These are phyloP conservation scores for Lepidothrix coronata DNA, from an alignment of 2,113 vertebrate genomes.

Conservation along the genomic window DNA sequence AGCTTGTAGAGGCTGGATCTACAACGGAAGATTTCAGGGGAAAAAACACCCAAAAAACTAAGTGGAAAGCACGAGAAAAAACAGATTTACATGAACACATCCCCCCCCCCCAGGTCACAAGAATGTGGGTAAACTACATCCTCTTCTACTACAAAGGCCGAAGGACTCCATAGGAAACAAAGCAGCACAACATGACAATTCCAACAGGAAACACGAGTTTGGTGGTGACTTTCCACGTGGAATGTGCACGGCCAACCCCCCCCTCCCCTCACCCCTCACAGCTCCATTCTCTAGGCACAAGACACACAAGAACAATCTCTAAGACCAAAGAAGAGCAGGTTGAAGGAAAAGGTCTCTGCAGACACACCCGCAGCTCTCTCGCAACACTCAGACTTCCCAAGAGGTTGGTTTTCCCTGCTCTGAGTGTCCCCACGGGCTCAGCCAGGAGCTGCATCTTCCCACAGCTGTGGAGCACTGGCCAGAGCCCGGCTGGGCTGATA, in stretches of 20 bases:
- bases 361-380: background rate
- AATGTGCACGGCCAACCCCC: background rate
- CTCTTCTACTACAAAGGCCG: background rate
- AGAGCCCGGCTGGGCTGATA: background rate
- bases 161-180: background rate
- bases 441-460: background rate
- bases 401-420: background rate
- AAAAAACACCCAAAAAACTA: background rate
- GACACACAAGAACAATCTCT: conserved; percentile 39
- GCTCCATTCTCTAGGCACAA: conserved; percentile 49
- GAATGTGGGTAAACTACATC: background rate
- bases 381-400: background rate
- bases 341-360: background rate
- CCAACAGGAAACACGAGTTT: background rate
- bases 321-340: background rate
- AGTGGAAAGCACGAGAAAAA: conserved; percentile 14
- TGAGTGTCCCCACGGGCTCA: background rate
- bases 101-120: background rate
- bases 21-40: background rate
- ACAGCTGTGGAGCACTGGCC: background rate
- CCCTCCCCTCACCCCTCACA: background rate
- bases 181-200: conserved; percentile 17
- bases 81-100: background rate
- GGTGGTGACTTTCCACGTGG: background rate
- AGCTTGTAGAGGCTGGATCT: background rate